Evolutionary conservation across 1,140 invertebrate species (phyloP), one percentile per base, ranked within the genome.

Genomic region (Hetaerina americana): DNA sequence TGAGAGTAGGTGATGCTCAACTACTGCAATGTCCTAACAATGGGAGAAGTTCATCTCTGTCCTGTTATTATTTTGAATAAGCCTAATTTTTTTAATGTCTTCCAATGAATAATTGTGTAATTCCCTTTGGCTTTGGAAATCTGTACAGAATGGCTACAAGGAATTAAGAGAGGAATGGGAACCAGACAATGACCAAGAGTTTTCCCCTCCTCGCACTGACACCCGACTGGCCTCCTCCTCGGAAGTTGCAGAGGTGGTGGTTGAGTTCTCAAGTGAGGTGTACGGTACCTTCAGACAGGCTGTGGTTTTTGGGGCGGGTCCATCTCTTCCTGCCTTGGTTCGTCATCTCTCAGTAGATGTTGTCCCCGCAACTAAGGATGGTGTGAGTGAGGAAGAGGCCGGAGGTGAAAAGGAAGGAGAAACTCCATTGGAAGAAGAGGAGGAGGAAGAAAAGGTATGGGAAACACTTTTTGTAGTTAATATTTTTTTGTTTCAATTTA

Each of bases 281-380:
- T 93, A 90, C 78, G 92, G 92, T 26, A 93, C 91, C 2, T 94
- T 93, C 77, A 84, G 89, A 0, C 92, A 95, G 79, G 87, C 89
- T 0, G 80, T 94, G 5, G 86, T 92, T 0, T 92, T 94, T 80
- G 91, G 92, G 79, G 90, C 93, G 79, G 89, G 89, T 0, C 1
- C 40, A 57, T 79, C 78, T 49, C 87, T 90, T 69, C 90, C 91
- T 0, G 85, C 91, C 29, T 77, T 93, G 0, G 84, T 89, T 8
- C 85, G 88, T 76, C 87, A 90, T 77, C 77, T 94, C 15, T 91
- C 90, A 77, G 88, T 92, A 5, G 92, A 94, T 77, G 90, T 92
- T 8, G 82, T 91, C 12, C 88, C 90, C 0, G 82, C 86, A 0
- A 84, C 85, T 10, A 90, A 93, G 77, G 81, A 87, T 0, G 85